Evolutionary conservation across 2,797 vertebrate species (phyloP).

Genomic region (Parambassis ranga): DNA sequence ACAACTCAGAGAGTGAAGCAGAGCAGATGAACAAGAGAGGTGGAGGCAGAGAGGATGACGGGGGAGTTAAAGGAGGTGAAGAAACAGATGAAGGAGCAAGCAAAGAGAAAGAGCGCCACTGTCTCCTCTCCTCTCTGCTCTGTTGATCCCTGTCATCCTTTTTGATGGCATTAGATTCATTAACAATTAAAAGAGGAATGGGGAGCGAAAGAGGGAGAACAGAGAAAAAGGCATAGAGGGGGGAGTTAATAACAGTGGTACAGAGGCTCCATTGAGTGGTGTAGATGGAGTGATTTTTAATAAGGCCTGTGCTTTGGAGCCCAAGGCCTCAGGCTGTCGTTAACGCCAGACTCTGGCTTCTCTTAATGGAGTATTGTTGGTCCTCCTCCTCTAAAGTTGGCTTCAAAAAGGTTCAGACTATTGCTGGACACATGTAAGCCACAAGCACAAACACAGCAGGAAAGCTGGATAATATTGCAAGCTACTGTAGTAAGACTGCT

Average conservation of each 20-base stretch:
- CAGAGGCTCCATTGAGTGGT: conserved; percentile 83
- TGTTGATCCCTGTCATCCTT: conserved; percentile 81
- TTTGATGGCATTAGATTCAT: conserved; percentile 86
- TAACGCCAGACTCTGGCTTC: conserved; percentile 70
- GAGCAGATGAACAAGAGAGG: conserved; percentile 46
- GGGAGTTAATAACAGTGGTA: conserved; percentile 80
- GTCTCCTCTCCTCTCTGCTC: conserved; percentile 78
- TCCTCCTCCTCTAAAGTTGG: conserved; percentile 55
- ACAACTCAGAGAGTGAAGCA: conserved; percentile 39
- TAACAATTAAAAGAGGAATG: conserved; percentile 83
- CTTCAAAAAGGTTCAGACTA: conserved; percentile 55
- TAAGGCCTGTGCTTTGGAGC: conserved; percentile 76
- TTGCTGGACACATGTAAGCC: conserved; percentile 50
- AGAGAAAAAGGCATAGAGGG: conserved; percentile 52
- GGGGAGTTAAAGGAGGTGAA: conserved; percentile 37
- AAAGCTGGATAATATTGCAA: conserved; percentile 10
- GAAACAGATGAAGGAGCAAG: conserved; percentile 46
- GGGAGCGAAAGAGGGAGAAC: conserved; percentile 45
- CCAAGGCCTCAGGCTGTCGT: conserved; percentile 70
- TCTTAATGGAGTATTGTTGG: conserved; percentile 80
- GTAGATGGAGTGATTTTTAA: conserved; percentile 84
- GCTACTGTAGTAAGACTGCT: not conserved
- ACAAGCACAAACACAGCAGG: conserved; percentile 31
- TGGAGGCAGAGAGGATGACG: conserved; percentile 36
- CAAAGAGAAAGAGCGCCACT: conserved; percentile 74